Percentiles rank a stretch among this genome's conserved stretches.
phyloP scores from a whole-genome alignment of 2,888 invertebrate species.

The Ceriagrion tenellum region DNA sequence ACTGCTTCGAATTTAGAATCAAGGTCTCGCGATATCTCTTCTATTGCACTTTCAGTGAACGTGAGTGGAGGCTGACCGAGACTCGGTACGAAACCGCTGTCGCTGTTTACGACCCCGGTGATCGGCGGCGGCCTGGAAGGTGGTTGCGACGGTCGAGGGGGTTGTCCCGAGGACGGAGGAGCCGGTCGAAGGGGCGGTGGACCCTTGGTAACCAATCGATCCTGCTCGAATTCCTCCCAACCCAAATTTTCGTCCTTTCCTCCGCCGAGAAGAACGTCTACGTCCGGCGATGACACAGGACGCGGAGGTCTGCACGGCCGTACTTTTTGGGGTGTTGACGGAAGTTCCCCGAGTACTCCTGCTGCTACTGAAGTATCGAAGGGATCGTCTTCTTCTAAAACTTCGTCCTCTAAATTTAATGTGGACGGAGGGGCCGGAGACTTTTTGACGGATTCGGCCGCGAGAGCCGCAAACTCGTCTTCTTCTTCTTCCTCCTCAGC shows the following conservation, averaged over 20 bases:
- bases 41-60: constrained; percentile 65
- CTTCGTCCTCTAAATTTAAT: background rate
- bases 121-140: constrained; percentile 77
- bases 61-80: constrained; percentile 60
- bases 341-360: constrained; percentile 73
- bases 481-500: constrained; percentile 84
- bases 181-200: background rate
- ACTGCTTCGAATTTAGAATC: constrained; percentile 54
- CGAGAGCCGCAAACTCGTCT: constrained; percentile 89
- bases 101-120: constrained; percentile 76
- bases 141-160: constrained; percentile 53
- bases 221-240: constrained; percentile 47
- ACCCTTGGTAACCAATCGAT: background rate
- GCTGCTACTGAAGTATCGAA: constrained; percentile 78
- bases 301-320: constrained; percentile 38
- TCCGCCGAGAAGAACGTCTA: constrained; percentile 70
- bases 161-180: constrained; percentile 53
- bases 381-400: constrained; percentile 77
- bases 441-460: constrained; percentile 87
- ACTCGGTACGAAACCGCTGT: constrained; percentile 76
- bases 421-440: constrained; percentile 77
- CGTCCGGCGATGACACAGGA: constrained; percentile 70
- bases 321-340: background rate
- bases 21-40: constrained; percentile 65
- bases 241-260: constrained; percentile 66